Evolutionary conservation across 2,888 invertebrate species (phyloP), one percentile per base, ranked within the genome.

Genomic region (Cosmia pyralina): DNA sequence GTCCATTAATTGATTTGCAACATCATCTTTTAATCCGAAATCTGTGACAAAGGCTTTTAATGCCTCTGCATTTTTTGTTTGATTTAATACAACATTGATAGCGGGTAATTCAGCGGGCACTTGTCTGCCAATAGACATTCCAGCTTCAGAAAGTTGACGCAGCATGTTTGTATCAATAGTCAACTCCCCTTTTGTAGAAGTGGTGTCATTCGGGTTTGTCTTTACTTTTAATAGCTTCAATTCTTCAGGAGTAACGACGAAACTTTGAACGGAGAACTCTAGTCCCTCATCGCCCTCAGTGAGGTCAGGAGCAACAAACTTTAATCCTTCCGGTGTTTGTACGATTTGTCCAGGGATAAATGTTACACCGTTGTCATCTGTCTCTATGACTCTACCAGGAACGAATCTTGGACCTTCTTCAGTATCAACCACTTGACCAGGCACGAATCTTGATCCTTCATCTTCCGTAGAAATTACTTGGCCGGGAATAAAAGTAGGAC

Each of bases 321-420:
- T 97, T 2, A 97, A 95, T 0, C 98, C 98, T 88, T 97, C 97
- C 58, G 97, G 97, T 38, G 98, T 98, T 90, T 97, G 97, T 50
- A 98, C 96, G 13, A 98, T 98, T 94, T 98, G 98, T 1, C 98
- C 98, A 10, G 98, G 98, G 8, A 98, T 97, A 91, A 98, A 98
- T 70, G 97, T 97, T 4, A 98, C 96, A 41, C 97, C 97, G 28
- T 98, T 97, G 64, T 97, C 97, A 72, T 97, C 97, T 0, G 97
- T 97, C 88, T 97, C 97, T 62, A 98, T 96, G 65, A 97, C 97
- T 94, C 98, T 97, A 0, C 98, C 98, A 0, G 97, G 97, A 7
- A 98, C 96, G 90, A 98, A 98, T 86, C 97, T 94, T 7, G 97
- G 97, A 0, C 97, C 97, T 87, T 97, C 97, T 76, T 97, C 96